A percentile compares a stretch with the other conserved stretches of the same genome.
phyloP scores from a whole-genome alignment of 1,140 invertebrate species.

The Pseudomyrmex flavicornis region DNA sequence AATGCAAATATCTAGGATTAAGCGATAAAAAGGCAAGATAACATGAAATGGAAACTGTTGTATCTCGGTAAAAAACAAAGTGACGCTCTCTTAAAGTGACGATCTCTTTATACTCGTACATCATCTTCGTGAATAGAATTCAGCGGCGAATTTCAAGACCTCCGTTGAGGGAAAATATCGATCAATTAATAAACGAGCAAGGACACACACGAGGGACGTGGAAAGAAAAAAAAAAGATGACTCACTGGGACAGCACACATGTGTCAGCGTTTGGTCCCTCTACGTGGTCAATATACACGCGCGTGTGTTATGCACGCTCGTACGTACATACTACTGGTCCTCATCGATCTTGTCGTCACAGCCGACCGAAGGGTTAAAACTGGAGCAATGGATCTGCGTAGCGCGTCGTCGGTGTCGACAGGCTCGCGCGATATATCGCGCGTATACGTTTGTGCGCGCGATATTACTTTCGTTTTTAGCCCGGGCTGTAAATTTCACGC shows the following conservation, averaged over 20 bases:
- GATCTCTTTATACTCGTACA: too few relatives aligned
- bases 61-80: neutral
- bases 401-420: slow-evolving; percentile 8
- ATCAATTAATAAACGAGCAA: neutral
- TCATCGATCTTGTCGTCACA: slow-evolving; percentile 51
- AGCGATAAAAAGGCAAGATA: too few relatives aligned
- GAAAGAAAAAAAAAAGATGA: slow-evolving; percentile 13
- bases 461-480: neutral
- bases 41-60: too few relatives aligned
- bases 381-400: slow-evolving; percentile 46
- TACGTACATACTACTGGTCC: neutral
- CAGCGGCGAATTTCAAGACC: neutral
- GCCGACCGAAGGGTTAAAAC: slow-evolving; percentile 49
- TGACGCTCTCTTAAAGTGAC: too few relatives aligned
- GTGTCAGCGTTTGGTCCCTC: slow-evolving; percentile 5
- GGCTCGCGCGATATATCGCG: slow-evolving; percentile 2
- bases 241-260: slow-evolving; percentile 20
- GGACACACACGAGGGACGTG: neutral
- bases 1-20: neutral
- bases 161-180: neutral
- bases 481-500: neutral
- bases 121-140: too few relatives aligned
- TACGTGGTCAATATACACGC: slow-evolving; percentile 1
- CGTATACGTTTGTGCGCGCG: neutral
- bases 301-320: slow-evolving; percentile 8